phyloP scores from a whole-genome alignment of 2,797 vertebrate genomes.

The Pogoniulus pusillus region DNA sequence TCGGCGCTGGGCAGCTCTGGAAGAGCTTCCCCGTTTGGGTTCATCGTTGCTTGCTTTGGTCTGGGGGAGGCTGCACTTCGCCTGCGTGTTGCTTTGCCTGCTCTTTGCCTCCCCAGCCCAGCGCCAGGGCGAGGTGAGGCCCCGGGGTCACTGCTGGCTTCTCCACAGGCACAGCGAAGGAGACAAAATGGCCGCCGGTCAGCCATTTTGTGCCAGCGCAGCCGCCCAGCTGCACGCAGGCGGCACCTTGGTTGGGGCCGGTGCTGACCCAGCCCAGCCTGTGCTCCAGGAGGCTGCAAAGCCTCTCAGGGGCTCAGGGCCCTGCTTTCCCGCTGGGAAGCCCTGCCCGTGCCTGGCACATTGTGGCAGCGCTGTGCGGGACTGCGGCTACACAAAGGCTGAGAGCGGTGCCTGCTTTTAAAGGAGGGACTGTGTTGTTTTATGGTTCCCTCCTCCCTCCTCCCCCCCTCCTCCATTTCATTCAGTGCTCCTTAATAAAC shows the following conservation, averaged over 20 bases:
- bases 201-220: slow-evolving; percentile 65
- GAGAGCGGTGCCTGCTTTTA: slow-evolving; percentile 52
- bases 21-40: neutral
- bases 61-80: neutral
- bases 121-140: neutral
- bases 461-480: slow-evolving; percentile 4
- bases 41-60: neutral
- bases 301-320: neutral
- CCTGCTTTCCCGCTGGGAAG: neutral
- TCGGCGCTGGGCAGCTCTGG: rapidly evolving
- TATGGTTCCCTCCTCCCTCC: slow-evolving; percentile 25
- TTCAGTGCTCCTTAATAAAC: slow-evolving; percentile 60
- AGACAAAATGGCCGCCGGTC: slow-evolving; percentile 66
- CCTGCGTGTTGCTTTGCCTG: neutral
- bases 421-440: slow-evolving; percentile 56
- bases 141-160: neutral
- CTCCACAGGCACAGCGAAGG: neutral
- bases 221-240: neutral
- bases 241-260: neutral
- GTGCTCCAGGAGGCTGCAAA: neutral
- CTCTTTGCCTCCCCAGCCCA: neutral
- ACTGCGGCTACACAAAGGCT: slow-evolving; percentile 38
- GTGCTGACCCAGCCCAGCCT: neutral
- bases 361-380: neutral
- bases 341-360: neutral